Percentiles rank a stretch among this genome's conserved stretches.
Conservation (phyloP, 2,888 invertebrate genomes). For the Hirudinaria manillensis region DNA sequence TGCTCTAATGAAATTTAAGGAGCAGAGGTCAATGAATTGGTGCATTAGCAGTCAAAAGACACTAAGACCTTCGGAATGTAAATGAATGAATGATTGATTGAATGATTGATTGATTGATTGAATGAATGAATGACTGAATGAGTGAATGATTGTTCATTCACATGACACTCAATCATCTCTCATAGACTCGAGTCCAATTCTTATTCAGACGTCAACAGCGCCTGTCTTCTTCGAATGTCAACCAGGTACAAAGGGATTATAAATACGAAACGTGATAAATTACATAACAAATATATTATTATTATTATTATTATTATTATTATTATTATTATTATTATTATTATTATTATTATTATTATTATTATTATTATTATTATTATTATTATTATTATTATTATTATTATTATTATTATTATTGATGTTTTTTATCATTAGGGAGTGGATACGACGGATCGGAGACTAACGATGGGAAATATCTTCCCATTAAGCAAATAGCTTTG, state of each 20-base stretch:
- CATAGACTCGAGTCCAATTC: too few species aligned
- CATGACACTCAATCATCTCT: too few species aligned
- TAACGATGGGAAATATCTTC: too few species aligned
- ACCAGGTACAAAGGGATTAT: background rate
- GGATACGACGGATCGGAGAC: too few species aligned
- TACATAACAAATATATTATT: background rate
- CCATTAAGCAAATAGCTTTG: too few species aligned
- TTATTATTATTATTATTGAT: constrained; percentile 14
- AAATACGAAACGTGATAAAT: constrained; percentile 1
- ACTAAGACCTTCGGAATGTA: background rate
- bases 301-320: constrained; percentile 11
- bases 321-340: constrained; percentile 8
- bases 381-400: constrained; percentile 11
- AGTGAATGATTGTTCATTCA: background rate
- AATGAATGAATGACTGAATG: background rate
- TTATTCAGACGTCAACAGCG: too few species aligned
- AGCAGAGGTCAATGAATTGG: background rate
- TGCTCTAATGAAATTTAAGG: background rate
- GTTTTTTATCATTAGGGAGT: background rate
- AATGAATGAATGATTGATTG: background rate
- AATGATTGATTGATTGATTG: background rate
- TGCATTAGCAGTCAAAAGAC: background rate
- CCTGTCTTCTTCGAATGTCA: background rate
- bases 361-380: constrained; percentile 15
- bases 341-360: constrained; percentile 11